phyloP scores from a whole-genome alignment of 2,888 invertebrate species.

The Sphaeridia pumilis region DNA sequence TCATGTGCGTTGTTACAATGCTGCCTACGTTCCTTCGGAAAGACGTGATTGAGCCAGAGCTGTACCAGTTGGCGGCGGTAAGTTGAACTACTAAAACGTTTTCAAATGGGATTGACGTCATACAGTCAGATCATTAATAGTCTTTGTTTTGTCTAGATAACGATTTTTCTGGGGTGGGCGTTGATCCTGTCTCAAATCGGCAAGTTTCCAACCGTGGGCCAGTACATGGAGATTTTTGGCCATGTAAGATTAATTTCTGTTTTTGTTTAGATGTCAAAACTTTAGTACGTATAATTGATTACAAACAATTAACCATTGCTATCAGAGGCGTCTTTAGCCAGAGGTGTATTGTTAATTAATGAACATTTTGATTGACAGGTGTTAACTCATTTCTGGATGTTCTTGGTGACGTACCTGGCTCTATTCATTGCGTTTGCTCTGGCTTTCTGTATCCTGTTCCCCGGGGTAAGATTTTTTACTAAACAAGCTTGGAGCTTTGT shows the following conservation, averaged over 20 bases:
- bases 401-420: conserved; percentile 30
- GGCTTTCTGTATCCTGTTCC: conserved; percentile 32
- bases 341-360: background rate
- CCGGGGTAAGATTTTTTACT: conserved; percentile 20
- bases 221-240: conserved; percentile 32
- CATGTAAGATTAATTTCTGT: too few species aligned
- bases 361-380: conserved; percentile 18
- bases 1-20: conserved; percentile 21
- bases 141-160: conserved; percentile 11
- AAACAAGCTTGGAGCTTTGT: too few species aligned
- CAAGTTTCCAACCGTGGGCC: conserved; percentile 30
- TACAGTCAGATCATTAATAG: background rate
- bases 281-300: background rate
- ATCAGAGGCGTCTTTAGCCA: background rate
- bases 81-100: background rate
- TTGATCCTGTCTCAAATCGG: conserved; percentile 32
- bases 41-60: conserved; percentile 3
- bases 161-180: conserved; percentile 32
- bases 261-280: background rate
- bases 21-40: conserved; percentile 17
- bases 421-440: conserved; percentile 33
- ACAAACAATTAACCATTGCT: background rate
- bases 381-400: conserved; percentile 31
- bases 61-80: conserved; percentile 17
- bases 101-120: background rate